Conservation (phyloP, 2,113 vertebrate species). For the Melanostigma gelatinosum region DNA sequence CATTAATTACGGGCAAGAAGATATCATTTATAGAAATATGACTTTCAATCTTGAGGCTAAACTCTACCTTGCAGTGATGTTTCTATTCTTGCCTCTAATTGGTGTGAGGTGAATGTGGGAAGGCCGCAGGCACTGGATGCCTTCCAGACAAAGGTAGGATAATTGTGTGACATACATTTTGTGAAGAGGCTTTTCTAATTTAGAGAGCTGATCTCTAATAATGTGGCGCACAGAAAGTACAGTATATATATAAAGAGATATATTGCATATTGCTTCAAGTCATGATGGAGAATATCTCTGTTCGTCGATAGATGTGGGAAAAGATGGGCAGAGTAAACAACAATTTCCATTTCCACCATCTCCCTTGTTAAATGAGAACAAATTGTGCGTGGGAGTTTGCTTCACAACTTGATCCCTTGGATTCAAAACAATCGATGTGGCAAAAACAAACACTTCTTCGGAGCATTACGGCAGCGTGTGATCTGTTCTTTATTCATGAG, state of each 20-base stretch:
- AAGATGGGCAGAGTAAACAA: conserved; percentile 31
- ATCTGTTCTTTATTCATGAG: conserved; percentile 37
- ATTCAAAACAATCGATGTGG: conserved; percentile 60
- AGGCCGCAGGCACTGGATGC: conserved; percentile 34
- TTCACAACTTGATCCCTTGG: conserved; percentile 50
- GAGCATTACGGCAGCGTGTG: conserved; percentile 18
- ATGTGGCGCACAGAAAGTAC: conserved; percentile 8
- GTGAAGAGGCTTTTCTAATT: conserved; percentile 49
- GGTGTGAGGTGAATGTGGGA: conserved; percentile 69
- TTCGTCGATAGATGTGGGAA: conserved; percentile 5
- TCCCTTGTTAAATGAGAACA: conserved; percentile 46
- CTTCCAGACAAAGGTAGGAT: conserved; percentile 41
- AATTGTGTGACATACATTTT: conserved; percentile 36
- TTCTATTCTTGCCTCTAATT: conserved; percentile 72
- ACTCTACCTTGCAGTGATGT: conserved; percentile 61
- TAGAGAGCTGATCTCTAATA: conserved; percentile 23
- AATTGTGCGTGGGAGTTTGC: conserved; percentile 63
- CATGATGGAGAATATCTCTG: conserved; percentile 1
- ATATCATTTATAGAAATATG: not conserved
- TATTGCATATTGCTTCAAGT: not conserved
- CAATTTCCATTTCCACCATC: conserved; percentile 25
- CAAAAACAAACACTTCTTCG: conserved; percentile 53
- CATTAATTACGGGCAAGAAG: not conserved
- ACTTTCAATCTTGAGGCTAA: not conserved
- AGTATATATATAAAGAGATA: not conserved